These are phyloP conservation scores for Oncorhynchus tshawytscha DNA, from an alignment of 2,113 vertebrate genomes.

Conservation along the genomic window DNA sequence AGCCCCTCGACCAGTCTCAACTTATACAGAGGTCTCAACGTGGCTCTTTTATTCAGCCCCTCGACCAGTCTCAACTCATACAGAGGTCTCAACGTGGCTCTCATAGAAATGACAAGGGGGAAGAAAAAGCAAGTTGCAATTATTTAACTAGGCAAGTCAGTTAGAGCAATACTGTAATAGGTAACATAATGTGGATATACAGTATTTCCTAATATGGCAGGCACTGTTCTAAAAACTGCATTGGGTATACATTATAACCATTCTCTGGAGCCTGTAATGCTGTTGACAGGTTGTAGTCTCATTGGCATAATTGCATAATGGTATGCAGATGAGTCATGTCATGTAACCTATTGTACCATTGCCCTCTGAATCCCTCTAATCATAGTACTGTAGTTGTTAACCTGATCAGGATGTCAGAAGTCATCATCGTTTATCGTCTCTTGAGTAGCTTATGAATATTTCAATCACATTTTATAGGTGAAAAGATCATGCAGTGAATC, in stretches of 20 bases:
- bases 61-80: no score
- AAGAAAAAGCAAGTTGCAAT: no score
- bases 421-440: slow-evolving; percentile 68
- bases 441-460: slow-evolving; percentile 67
- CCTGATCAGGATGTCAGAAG: slow-evolving; percentile 70
- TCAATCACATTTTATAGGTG: slow-evolving; percentile 43
- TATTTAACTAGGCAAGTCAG: no score
- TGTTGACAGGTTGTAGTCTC: no score
- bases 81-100: neutral
- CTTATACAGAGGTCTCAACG: no score
- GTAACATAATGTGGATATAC: neutral
- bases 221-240: no score
- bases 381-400: slow-evolving; percentile 49
- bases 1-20: no score
- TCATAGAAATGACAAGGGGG: neutral
- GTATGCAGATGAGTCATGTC: no score
- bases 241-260: neutral
- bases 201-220: neutral
- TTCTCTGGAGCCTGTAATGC: neutral
- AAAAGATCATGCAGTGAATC: slow-evolving; percentile 35
- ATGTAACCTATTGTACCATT: no score
- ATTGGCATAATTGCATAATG: no score
- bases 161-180: neutral
- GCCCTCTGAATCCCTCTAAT: slow-evolving; percentile 9
- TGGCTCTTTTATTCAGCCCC: no score